Percentiles rank a stretch among this genome's conserved stretches.
Evolutionary conservation across 2,888 invertebrate species (phyloP).

Genomic region (Nesidiocoris tenuis): DNA sequence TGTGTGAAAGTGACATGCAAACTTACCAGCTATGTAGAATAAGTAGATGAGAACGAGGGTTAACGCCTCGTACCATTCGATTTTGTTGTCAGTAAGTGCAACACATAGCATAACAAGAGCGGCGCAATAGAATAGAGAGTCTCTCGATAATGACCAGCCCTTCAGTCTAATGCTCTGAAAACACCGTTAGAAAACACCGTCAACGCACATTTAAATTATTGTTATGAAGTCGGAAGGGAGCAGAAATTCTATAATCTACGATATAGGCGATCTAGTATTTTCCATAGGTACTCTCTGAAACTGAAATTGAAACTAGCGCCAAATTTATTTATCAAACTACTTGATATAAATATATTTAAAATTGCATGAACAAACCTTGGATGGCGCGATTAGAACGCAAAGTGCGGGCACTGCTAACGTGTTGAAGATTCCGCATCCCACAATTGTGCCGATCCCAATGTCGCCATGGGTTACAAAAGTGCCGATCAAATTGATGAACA

Average conservation of each 20-base stretch:
- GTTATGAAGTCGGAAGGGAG: not conserved
- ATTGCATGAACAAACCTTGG: too few species aligned
- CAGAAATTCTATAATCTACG: not conserved
- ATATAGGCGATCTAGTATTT: too few species aligned
- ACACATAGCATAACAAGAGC: constrained; percentile 77
- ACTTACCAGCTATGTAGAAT: constrained; percentile 74
- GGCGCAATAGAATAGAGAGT: constrained; percentile 76
- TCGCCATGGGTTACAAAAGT: constrained; percentile 47
- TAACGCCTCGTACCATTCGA: constrained; percentile 82
- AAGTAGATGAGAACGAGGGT: constrained; percentile 74
- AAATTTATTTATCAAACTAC: too few species aligned
- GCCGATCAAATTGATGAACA: constrained; percentile 46
- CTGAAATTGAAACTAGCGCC: too few species aligned
- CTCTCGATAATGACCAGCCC: constrained; percentile 82
- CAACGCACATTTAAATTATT: not conserved
- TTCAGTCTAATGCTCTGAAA: constrained; percentile 72
- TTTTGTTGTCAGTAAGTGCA: constrained; percentile 77
- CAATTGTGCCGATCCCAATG: constrained; percentile 59
- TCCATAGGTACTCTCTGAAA: too few species aligned
- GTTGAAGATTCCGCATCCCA: constrained; percentile 81
- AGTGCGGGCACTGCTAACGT: constrained; percentile 78
- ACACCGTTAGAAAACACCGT: too few species aligned
- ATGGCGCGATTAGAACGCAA: constrained; percentile 57
- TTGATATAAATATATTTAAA: not conserved
- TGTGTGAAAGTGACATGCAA: not conserved